Conservation (phyloP, 2,113 vertebrate species). For the Myotis davidii region DNA sequence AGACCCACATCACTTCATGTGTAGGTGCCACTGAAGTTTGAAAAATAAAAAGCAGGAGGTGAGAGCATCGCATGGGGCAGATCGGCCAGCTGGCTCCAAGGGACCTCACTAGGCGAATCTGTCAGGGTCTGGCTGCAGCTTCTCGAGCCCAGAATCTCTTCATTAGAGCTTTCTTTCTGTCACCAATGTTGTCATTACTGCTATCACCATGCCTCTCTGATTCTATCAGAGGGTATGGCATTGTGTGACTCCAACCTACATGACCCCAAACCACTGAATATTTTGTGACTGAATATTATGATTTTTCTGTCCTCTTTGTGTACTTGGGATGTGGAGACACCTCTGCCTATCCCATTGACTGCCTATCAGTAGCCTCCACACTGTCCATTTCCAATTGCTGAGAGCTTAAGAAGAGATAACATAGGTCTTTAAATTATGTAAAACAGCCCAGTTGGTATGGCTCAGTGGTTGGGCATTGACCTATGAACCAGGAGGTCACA, state of each 20-base stretch:
- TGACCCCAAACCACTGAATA: neutral
- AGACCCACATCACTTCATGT: neutral
- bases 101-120: neutral
- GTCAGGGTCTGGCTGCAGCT: neutral
- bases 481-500: no score
- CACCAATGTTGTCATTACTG: neutral
- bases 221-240: neutral
- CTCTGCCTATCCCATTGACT: neutral
- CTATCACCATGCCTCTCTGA: neutral
- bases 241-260: neutral
- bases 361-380: neutral
- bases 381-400: neutral
- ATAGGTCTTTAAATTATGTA: neutral
- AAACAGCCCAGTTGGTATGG: neutral
- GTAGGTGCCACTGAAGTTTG: neutral
- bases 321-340: no score
- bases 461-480: no score
- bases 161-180: neutral
- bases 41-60: neutral
- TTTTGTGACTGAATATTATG: neutral
- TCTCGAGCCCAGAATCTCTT: neutral
- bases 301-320: neutral
- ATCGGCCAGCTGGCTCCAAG: no score
- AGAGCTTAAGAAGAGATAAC: neutral
- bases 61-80: neutral